Conservation (phyloP, 2,888 invertebrate species). For the Crematogaster levior region DNA sequence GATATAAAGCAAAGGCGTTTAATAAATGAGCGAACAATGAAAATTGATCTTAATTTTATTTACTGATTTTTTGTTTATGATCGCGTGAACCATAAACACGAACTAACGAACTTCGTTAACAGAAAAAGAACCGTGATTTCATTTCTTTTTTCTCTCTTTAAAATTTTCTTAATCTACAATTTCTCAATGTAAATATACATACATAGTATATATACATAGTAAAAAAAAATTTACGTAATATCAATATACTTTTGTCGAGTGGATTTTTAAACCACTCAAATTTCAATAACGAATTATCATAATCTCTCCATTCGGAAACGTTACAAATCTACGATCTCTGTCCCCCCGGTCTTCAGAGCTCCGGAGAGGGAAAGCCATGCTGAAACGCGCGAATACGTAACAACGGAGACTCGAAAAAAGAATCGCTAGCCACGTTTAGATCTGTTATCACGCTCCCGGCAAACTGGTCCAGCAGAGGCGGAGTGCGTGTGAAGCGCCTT, state of each 20-base stretch:
- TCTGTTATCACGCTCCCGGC: constrained; percentile 56
- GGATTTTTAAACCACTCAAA: not conserved
- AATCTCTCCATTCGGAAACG: not conserved
- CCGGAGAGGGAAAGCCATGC: constrained; percentile 17
- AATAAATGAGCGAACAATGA: not conserved
- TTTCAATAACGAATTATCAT: constrained; percentile 1
- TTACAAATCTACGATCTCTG: not conserved
- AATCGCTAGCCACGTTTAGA: constrained; percentile 39
- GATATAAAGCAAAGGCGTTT: not conserved
- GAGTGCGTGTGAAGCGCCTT: constrained; percentile 29
- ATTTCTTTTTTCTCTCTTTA: not conserved
- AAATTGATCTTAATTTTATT: constrained; percentile 3
- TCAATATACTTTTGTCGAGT: not conserved
- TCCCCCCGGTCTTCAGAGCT: not conserved
- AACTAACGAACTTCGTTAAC: not conserved
- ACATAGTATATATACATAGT: too few species aligned
- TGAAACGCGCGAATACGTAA: constrained; percentile 22
- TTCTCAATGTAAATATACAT: not conserved
- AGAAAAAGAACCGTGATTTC: not conserved
- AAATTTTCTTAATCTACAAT: not conserved
- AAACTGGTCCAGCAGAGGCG: constrained; percentile 58
- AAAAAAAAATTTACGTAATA: too few species aligned
- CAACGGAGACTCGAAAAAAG: constrained; percentile 17
- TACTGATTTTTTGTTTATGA: too few species aligned
- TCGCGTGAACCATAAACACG: not conserved